phyloP scores from a whole-genome alignment of 2,888 invertebrate species.

The Hypena proboscidalis region DNA sequence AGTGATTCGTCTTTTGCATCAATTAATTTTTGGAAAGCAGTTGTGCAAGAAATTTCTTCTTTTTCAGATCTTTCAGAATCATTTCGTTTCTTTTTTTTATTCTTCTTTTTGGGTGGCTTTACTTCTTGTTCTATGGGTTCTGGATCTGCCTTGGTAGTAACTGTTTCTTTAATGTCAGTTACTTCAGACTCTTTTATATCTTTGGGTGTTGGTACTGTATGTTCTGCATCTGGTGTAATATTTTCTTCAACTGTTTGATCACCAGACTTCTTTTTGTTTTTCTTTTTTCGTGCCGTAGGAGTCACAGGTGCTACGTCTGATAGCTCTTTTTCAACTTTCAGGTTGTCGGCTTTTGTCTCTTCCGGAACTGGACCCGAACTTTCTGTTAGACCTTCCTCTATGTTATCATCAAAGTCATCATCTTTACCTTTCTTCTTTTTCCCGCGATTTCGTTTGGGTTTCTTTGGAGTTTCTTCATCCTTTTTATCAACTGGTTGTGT shows the following conservation, averaged over 20 bases:
- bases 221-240: constrained; percentile 16
- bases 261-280: constrained; percentile 64
- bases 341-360: constrained; percentile 16
- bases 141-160: constrained; percentile 7
- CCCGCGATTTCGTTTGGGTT: constrained; percentile 76
- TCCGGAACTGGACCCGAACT: constrained; percentile 1
- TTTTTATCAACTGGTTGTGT: constrained; percentile 34
- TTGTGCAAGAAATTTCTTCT: constrained; percentile 61
- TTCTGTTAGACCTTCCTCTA: constrained; percentile 28
- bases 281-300: constrained; percentile 69
- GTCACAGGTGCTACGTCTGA: constrained; percentile 31
- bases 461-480: constrained; percentile 64
- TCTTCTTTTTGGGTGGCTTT: constrained; percentile 64
- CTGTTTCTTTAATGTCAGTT: constrained; percentile 19
- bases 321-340: constrained; percentile 9
- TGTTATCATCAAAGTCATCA: constrained; percentile 35
- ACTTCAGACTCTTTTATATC: constrained; percentile 16
- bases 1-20: constrained; percentile 41
- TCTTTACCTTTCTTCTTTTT: constrained; percentile 70
- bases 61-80: constrained; percentile 72
- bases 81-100: constrained; percentile 70
- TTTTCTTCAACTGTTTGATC: constrained; percentile 34
- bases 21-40: constrained; percentile 63
- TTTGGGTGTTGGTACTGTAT: not conserved
- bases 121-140: constrained; percentile 47